Evolutionary conservation across 2,888 invertebrate genomes (phyloP).

Genomic region (Ormyrus pomaceus): DNA sequence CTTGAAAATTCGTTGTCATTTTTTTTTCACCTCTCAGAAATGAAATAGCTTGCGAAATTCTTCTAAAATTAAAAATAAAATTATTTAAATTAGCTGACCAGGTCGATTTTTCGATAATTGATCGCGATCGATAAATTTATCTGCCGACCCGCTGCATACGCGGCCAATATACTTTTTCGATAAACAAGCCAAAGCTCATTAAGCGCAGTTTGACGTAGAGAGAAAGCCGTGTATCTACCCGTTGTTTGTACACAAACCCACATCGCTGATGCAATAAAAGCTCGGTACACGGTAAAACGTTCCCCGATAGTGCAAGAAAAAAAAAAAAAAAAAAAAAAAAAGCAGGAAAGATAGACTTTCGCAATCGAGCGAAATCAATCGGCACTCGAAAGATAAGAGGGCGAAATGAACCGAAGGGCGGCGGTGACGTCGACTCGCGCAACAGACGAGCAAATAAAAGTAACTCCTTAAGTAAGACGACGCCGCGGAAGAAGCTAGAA

Average conservation of each 20-base stretch:
- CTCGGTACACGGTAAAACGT: too few species aligned
- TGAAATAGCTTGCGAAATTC: too few species aligned
- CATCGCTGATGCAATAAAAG: too few species aligned
- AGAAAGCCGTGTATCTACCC: not conserved
- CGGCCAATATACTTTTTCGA: not conserved
- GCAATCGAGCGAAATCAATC: slow-evolving; percentile 39
- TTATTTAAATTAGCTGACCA: too few species aligned
- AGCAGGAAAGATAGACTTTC: too few species aligned
- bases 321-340: too few species aligned
- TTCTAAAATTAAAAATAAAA: too few species aligned
- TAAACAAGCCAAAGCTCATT: not conserved
- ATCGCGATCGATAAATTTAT: not conserved
- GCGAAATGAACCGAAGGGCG: slow-evolving; percentile 2
- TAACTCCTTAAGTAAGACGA: not conserved
- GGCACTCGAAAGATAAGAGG: slow-evolving; percentile 35
- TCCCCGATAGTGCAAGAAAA: too few species aligned
- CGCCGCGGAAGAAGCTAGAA: not conserved
- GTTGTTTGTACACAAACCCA: too few species aligned
- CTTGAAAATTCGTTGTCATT: not conserved
- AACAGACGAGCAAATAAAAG: slow-evolving; percentile 8
- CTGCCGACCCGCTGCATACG: not conserved
- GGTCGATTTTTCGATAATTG: not conserved
- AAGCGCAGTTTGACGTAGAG: not conserved
- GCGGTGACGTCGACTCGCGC: not conserved
- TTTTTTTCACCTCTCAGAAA: too few species aligned